Conservation (phyloP, 1,140 invertebrate genomes). For the Drosophila nikananu region DNA sequence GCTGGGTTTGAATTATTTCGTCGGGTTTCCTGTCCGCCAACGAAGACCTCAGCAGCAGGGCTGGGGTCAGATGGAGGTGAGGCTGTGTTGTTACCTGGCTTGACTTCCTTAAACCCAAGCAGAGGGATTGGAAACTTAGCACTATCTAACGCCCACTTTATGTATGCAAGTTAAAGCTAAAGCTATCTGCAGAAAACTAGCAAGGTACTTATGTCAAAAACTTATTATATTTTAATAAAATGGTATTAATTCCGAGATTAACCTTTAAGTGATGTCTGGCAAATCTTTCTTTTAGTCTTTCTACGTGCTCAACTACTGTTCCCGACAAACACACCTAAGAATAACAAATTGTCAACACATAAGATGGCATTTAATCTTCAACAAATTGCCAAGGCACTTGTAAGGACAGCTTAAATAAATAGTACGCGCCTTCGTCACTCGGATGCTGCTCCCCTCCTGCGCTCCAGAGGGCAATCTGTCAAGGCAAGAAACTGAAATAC, state of each 20-base stretch:
- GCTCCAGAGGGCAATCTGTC: slow-evolving; percentile 69
- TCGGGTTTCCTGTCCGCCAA: slow-evolving; percentile 40
- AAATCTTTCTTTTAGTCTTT: no score
- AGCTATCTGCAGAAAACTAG: neutral
- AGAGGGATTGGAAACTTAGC: neutral
- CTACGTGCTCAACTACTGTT: neutral
- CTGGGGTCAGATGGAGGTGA: slow-evolving; percentile 17
- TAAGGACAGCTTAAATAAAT: slow-evolving; percentile 80
- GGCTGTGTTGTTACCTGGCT: slow-evolving; percentile 22
- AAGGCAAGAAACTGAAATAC: slow-evolving; percentile 52
- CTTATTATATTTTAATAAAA: no score
- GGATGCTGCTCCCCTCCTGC: slow-evolving; percentile 2
- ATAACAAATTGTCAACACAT: slow-evolving; percentile 83
- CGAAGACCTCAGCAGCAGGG: neutral
- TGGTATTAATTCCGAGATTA: neutral
- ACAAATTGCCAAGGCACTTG: slow-evolving; percentile 78
- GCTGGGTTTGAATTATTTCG: slow-evolving; percentile 72
- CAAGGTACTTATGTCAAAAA: neutral
- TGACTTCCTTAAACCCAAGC: slow-evolving; percentile 5
- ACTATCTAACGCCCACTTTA: neutral
- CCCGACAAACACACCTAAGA: slow-evolving; percentile 25
- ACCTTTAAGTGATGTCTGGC: neutral
- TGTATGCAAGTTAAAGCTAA: neutral
- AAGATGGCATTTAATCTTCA: slow-evolving; percentile 83
- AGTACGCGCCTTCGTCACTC: slow-evolving; percentile 55